Evolutionary conservation across 2,797 vertebrate species (phyloP).

Genomic region (Parotocinclus haroldoi): DNA sequence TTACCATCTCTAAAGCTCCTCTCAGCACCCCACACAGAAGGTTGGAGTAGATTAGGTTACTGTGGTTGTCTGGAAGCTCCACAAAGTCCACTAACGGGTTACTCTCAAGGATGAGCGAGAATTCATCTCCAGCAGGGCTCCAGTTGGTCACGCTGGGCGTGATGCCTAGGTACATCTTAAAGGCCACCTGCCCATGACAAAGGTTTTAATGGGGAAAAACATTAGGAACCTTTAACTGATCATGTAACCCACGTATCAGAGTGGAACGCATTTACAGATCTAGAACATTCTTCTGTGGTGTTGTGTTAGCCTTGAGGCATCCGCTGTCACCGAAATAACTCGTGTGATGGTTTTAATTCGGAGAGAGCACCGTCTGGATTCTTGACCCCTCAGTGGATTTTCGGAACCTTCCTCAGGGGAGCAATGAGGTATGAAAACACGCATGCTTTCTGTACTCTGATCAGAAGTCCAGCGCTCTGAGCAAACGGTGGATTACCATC

Average conservation of each 20-base stretch:
- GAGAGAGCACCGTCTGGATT: conserved; percentile 12
- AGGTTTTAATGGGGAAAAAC: neutral
- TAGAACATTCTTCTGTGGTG: conserved; percentile 26
- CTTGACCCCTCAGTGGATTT: conserved; percentile 36
- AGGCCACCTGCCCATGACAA: conserved; percentile 78
- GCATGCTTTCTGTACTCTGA: conserved; percentile 33
- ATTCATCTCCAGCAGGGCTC: conserved; percentile 96
- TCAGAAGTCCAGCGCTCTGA: conserved; percentile 27
- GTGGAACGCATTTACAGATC: conserved; percentile 24
- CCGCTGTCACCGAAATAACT: conserved; percentile 11
- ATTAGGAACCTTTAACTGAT: neutral
- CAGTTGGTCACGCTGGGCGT: conserved; percentile 98
- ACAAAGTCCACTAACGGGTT: conserved; percentile 98
- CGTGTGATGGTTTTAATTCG: conserved; percentile 9
- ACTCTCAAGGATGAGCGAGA: conserved; percentile 95
- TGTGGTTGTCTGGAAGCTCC: conserved; percentile 97
- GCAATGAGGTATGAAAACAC: conserved; percentile 20
- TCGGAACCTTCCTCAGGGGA: conserved; percentile 29
- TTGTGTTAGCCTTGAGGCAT: conserved; percentile 12
- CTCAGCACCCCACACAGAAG: conserved; percentile 91
- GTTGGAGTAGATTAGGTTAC: conserved; percentile 91
- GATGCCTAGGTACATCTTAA: conserved; percentile 97
- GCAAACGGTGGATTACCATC: conserved; percentile 45
- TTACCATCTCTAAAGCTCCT: conserved; percentile 97
- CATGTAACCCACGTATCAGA: conserved; percentile 19